Base-by-base conservation (phyloP, 1,140 invertebrate genomes). In the Gryllus bimaculatus region DNA sequence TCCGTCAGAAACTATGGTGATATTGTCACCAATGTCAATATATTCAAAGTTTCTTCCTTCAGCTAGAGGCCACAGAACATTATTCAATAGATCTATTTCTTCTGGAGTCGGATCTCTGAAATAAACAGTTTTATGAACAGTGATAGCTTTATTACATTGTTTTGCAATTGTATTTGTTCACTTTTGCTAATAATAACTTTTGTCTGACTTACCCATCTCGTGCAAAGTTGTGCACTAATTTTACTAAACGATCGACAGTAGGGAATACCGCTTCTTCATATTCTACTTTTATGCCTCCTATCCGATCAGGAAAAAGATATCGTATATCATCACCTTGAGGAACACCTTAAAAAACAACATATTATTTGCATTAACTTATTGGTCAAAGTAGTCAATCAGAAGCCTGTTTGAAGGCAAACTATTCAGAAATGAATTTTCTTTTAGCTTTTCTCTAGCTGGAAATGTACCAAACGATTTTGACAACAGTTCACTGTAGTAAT, bases 281-380 rank as follows among this genome's bases (percentile, higher is more conserved):
- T 10, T 54, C 75, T 15, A 79, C 26, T 26, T 77, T 79, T 10
- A 18, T 47, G 8, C 76, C 73, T 18, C 48, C 79, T 48, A 77
- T 77, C 7, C 39, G 73, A n/a, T 79, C 26, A 5, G 79, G 79
- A 20, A 79, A 77, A 47, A 79, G 15, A 48, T 77, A 79, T 39
- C 47, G 47, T 8, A 74, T 79, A 47, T 79, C 79, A 21, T 79
- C 79, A 54, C 79, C 79, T 15, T 79, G 79, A 47, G 79, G 79
- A 8, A 79, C 79, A 7, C 79, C 79, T 79, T 47, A 76, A 75
- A 78, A n/a, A 73, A 15, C 4, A 73, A 66, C 0, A 66, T 1
- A 18, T 3, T 66, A 66, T 66, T 66, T 7, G 7, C 3, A 66
- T 66, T 66, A 66, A 18, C 26, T 2, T 39, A 39, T 39, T 39